Percentiles rank a stretch among this genome's conserved stretches.
Conservation (phyloP, 2,113 vertebrate genomes). For the Elachura formosa region DNA sequence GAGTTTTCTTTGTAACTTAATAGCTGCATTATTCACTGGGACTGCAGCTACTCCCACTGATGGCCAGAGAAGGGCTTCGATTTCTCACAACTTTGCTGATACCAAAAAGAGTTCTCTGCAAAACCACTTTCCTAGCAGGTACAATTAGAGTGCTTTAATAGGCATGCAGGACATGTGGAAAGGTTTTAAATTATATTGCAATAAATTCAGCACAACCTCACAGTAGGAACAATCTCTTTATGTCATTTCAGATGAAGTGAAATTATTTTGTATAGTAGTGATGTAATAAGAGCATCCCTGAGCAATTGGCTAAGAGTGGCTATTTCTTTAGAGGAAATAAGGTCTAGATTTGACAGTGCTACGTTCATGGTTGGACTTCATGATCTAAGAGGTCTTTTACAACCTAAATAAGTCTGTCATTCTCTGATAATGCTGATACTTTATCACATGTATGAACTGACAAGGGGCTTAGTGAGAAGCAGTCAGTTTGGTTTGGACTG, state of each 20-base stretch:
- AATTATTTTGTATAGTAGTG: neutral
- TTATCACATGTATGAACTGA: neutral
- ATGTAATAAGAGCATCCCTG: neutral
- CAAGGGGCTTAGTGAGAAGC: neutral
- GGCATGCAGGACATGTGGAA: neutral
- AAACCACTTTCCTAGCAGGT: neutral
- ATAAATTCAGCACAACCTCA: neutral
- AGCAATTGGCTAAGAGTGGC: neutral
- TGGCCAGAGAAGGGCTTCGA: neutral
- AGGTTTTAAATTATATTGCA: neutral
- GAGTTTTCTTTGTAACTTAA: neutral
- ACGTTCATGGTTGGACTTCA: neutral
- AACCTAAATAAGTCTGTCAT: neutral
- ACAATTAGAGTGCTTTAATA: neutral
- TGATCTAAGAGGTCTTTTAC: neutral
- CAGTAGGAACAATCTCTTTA: neutral
- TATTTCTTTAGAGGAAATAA: neutral
- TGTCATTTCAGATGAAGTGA: neutral
- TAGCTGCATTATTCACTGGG: slow-evolving; percentile 7
- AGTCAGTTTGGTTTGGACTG: neutral
- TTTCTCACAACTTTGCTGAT: neutral
- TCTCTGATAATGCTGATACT: neutral
- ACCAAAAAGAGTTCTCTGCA: neutral
- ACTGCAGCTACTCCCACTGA: neutral
- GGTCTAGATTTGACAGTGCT: neutral